Evolutionary conservation across 2,888 invertebrate genomes (phyloP).

Genomic region (Cordilura impudica): DNA sequence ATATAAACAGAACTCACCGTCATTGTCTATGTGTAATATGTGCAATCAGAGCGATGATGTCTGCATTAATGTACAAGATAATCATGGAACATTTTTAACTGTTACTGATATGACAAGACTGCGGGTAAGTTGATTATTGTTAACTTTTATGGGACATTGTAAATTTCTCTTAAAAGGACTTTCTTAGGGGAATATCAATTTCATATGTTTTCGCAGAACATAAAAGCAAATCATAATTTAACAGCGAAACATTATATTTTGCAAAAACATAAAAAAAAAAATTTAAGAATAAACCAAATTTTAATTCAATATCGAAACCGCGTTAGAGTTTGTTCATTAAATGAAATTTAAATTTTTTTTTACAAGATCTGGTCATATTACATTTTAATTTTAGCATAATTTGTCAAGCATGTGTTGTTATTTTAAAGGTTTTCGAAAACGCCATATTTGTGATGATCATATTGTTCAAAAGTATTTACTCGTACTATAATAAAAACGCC

Average conservation of each 20-base stretch:
- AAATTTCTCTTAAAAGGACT: not conserved
- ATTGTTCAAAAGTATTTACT: not conserved
- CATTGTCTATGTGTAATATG: constrained; percentile 43
- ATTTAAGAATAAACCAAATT: not conserved
- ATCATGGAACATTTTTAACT: constrained; percentile 44
- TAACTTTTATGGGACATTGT: not conserved
- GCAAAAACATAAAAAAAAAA: constrained; percentile 15
- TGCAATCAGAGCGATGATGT: constrained; percentile 44
- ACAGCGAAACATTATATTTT: constrained; percentile 47
- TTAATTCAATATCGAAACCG: not conserved
- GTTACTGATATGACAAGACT: constrained; percentile 51
- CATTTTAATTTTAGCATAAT: not conserved
- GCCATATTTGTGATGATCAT: constrained; percentile 26
- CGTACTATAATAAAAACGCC: constrained; percentile 7
- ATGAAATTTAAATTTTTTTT: not conserved
- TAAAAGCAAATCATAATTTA: constrained; percentile 22
- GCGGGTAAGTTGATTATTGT: constrained; percentile 30
- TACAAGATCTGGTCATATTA: not conserved
- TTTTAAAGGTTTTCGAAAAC: not conserved
- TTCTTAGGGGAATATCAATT: constrained; percentile 45
- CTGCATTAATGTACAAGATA: constrained; percentile 45
- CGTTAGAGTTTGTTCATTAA: not conserved
- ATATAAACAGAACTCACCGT: not conserved
- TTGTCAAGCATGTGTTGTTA: constrained; percentile 12
- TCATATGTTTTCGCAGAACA: constrained; percentile 1